These are phyloP conservation scores for Melanotaenia nigrans DNA, from an alignment of 2,797 vertebrate species.

Conservation along the genomic window DNA sequence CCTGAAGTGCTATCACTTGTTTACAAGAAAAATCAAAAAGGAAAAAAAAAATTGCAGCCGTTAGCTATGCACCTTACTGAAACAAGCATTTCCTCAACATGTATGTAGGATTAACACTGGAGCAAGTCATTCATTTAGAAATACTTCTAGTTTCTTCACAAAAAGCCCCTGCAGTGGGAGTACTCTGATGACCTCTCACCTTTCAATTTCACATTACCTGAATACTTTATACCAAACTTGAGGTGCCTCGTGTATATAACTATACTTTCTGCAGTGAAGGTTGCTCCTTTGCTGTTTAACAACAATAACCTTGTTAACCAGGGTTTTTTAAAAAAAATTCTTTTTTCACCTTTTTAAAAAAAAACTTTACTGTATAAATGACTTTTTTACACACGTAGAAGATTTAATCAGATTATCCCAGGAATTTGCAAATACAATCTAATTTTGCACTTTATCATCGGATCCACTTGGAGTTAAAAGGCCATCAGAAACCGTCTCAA, in stretches of 20 bases:
- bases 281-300: conserved; percentile 76
- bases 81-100: conserved; percentile 68
- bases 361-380: conserved; percentile 79
- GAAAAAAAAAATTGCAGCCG: conserved; percentile 57
- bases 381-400: conserved; percentile 81
- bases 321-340: conserved; percentile 71
- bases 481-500: conserved; percentile 69
- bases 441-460: conserved; percentile 86
- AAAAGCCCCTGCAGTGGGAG: conserved; percentile 21
- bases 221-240: conserved; percentile 85
- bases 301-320: conserved; percentile 79
- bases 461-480: conserved; percentile 75
- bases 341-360: conserved; percentile 80
- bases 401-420: conserved; percentile 79
- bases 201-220: conserved; percentile 63
- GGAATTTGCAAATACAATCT: conserved; percentile 89
- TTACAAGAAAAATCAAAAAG: conserved; percentile 64
- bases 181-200: conserved; percentile 46
- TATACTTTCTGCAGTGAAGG: conserved; percentile 77
- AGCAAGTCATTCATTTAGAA: conserved; percentile 49
- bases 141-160: conserved; percentile 36
- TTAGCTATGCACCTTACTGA: conserved; percentile 85
- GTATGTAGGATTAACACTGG: conserved; percentile 63
- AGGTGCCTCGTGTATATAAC: conserved; percentile 83
- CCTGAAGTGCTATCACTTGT: conserved; percentile 71